Evolutionary conservation across 2,797 vertebrate species (phyloP).

Genomic region (Microctenopoma stevenorrisi): DNA sequence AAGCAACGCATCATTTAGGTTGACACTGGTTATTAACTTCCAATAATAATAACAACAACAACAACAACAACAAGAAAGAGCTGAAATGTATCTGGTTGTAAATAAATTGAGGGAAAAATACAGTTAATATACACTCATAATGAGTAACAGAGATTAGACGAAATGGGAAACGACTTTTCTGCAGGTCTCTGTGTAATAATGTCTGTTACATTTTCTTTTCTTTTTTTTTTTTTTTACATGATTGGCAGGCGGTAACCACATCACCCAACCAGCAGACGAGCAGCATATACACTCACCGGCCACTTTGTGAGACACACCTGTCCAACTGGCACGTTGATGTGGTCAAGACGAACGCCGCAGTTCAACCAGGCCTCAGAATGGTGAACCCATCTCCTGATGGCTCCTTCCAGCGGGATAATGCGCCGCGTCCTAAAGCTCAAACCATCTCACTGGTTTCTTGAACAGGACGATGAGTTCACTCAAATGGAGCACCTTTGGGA

Average conservation of each 20-base stretch:
- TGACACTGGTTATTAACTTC: conserved; percentile 63
- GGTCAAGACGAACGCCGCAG: too few species aligned
- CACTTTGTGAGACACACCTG: too few species aligned
- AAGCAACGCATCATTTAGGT: conserved; percentile 39
- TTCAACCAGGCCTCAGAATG: too few species aligned
- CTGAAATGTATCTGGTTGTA: conserved; percentile 33
- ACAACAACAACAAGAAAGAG: conserved; percentile 15
- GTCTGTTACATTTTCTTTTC: neutral
- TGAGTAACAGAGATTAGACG: conserved; percentile 37
- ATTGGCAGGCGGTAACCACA: neutral
- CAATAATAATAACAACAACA: conserved; percentile 33
- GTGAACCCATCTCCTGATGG: too few species aligned
- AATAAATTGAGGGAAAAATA: conserved; percentile 36
- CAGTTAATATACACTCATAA: conserved; percentile 39
- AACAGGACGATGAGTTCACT: too few species aligned
- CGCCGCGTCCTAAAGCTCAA: too few species aligned
- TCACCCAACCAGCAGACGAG: neutral
- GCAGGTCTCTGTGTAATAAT: neutral
- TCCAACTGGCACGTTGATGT: too few species aligned
- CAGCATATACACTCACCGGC: neutral
- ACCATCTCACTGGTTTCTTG: too few species aligned
- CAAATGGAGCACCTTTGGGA: too few species aligned
- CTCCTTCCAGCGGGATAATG: too few species aligned
- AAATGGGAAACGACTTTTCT: conserved; percentile 25
- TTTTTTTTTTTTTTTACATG: neutral